phyloP scores from a whole-genome alignment of 2,888 invertebrate genomes.

The Rhingia rostrata region DNA sequence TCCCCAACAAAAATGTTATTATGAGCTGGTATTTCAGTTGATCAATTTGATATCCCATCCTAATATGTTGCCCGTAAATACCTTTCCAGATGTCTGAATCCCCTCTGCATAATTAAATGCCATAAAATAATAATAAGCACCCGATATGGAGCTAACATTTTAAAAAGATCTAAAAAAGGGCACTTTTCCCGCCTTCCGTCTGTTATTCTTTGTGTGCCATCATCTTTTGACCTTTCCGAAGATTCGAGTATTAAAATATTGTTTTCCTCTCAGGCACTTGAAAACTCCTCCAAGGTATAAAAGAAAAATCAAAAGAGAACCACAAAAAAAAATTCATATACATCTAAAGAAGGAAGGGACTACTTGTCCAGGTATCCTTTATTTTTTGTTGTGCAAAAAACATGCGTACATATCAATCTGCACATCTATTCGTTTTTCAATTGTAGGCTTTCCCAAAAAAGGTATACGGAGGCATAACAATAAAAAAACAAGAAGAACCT shows the following conservation, averaged over 20 bases:
- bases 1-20: neutral
- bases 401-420: neutral
- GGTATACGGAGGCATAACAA: neutral
- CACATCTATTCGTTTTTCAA: neutral
- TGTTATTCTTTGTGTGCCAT: neutral
- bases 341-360: neutral
- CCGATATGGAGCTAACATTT: neutral
- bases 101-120: neutral
- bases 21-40: neutral
- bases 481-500: neutral
- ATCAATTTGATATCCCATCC: neutral
- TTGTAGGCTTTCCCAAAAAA: neutral
- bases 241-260: neutral
- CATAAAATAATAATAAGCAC: neutral
- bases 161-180: neutral
- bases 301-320: neutral
- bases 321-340: too few species aligned
- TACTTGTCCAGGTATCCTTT: constrained; percentile 6
- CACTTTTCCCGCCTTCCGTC: neutral
- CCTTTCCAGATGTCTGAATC: neutral
- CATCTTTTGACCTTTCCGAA: neutral
- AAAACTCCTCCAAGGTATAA: neutral
- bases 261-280: neutral
- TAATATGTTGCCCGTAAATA: neutral
- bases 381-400: neutral